A percentile compares a stretch with the other conserved stretches of the same genome.
Conservation (phyloP, 2,113 vertebrate species). For the Poeciliopsis turrubarensis region DNA sequence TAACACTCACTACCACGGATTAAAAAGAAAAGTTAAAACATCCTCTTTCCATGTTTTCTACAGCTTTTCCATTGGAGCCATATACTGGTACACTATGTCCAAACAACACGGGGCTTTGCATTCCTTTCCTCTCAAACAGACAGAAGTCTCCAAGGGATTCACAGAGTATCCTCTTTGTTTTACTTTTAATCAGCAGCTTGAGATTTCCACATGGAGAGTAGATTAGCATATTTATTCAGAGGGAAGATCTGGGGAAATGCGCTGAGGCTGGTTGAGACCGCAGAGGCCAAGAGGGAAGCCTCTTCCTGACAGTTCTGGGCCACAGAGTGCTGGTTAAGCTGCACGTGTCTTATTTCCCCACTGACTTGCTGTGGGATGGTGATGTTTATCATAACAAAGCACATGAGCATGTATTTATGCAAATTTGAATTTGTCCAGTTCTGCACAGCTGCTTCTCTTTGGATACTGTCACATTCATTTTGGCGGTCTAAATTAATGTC, state of each 20-base stretch:
- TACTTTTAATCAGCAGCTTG: slow-evolving; percentile 62
- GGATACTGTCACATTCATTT: slow-evolving; percentile 5
- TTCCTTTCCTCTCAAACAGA: slow-evolving; percentile 38
- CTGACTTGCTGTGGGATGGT: slow-evolving; percentile 55
- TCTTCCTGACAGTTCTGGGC: slow-evolving; percentile 63
- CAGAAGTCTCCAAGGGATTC: slow-evolving; percentile 43
- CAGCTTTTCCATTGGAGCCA: slow-evolving; percentile 34
- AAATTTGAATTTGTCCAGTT: slow-evolving; percentile 33
- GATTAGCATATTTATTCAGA: slow-evolving; percentile 66
- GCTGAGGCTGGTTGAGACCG: slow-evolving; percentile 27
- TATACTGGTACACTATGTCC: slow-evolving; percentile 23
- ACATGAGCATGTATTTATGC: slow-evolving; percentile 42
- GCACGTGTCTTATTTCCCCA: slow-evolving; percentile 50
- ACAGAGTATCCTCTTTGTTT: slow-evolving; percentile 63
- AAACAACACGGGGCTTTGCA: slow-evolving; percentile 38
- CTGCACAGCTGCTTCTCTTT: slow-evolving; percentile 26
- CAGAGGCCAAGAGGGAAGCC: slow-evolving; percentile 38
- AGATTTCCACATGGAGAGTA: slow-evolving; percentile 63
- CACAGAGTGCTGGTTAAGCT: slow-evolving; percentile 40
- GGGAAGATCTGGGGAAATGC: slow-evolving; percentile 56
- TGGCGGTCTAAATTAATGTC: not conserved
- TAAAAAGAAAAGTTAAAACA: not conserved
- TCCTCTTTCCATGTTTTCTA: slow-evolving; percentile 14
- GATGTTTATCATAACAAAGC: slow-evolving; percentile 69
- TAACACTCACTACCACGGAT: slow-evolving; percentile 1